These are phyloP conservation scores for Sebastes aleutianus DNA, from an alignment of 2,797 vertebrate species.

Conservation along the genomic window DNA sequence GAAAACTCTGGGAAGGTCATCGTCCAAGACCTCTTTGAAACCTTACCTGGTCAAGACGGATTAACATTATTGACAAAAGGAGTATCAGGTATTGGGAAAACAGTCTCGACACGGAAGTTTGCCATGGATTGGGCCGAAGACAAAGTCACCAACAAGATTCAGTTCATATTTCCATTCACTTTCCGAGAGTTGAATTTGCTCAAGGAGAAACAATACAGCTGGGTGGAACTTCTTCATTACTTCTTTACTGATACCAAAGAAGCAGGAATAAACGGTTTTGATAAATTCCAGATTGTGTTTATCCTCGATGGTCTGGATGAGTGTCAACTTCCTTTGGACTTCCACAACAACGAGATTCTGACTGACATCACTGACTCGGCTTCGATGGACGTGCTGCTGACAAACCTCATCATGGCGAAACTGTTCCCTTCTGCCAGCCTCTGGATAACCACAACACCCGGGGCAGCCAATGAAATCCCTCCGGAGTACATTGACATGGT, in stretches of 20 bases:
- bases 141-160: neutral
- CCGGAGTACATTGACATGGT: constrained; percentile 1
- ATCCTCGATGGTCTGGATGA: constrained; percentile 21
- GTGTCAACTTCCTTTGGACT: constrained; percentile 4
- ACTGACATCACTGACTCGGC: constrained; percentile 7
- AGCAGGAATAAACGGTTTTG: neutral
- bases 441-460: constrained; percentile 47
- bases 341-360: constrained; percentile 7
- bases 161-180: constrained; percentile 16
- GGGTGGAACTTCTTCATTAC: constrained; percentile 37
- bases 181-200: constrained; percentile 45
- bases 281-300: constrained; percentile 6
- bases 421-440: constrained; percentile 32
- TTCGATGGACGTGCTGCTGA: constrained; percentile 34
- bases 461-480: constrained; percentile 26
- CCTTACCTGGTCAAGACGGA: neutral
- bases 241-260: constrained; percentile 29
- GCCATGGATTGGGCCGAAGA: neutral
- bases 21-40: constrained; percentile 1
- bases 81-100: constrained; percentile 8
- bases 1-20: neutral
- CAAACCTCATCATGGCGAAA: constrained; percentile 49
- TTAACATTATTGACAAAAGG: constrained; percentile 4
- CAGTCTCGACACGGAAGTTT: constrained; percentile 2
- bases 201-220: constrained; percentile 11